These are phyloP conservation scores for Phyllostomus hastatus DNA, from an alignment of 2,113 vertebrate genomes.

Conservation along the genomic window DNA sequence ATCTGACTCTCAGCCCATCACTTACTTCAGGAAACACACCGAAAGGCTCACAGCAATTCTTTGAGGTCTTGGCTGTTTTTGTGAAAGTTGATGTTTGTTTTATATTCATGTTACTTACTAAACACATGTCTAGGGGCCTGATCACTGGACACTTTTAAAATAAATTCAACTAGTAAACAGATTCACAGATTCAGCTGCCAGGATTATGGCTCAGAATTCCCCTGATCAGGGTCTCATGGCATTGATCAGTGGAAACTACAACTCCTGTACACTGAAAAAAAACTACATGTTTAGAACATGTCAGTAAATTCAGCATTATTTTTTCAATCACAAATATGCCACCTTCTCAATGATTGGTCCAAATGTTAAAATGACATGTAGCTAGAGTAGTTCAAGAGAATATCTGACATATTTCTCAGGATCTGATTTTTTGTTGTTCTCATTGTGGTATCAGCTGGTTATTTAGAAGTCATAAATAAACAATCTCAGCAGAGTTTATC, in stretches of 20 bases:
- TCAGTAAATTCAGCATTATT: not conserved
- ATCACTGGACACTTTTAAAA: not conserved
- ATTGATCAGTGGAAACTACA: not conserved
- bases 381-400: not conserved
- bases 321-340: not conserved
- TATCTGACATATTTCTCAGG: not conserved
- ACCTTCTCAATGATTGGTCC: not conserved
- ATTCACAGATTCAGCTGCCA: not conserved
- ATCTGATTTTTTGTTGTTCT: not conserved
- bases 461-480: not conserved
- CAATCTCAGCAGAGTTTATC: not conserved
- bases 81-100: slow-evolving; percentile 4
- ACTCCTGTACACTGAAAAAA: not conserved
- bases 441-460: not conserved
- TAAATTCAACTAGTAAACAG: slow-evolving; percentile 29
- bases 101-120: slow-evolving; percentile 24
- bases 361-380: not conserved
- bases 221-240: not conserved
- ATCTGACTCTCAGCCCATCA: not conserved
- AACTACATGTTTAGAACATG: not conserved
- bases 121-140: not conserved
- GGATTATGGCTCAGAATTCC: not conserved
- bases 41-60: not conserved
- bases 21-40: not conserved
- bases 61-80: not conserved